Base-by-base conservation (phyloP, 2,113 vertebrate genomes). In the Sander vitreus region DNA sequence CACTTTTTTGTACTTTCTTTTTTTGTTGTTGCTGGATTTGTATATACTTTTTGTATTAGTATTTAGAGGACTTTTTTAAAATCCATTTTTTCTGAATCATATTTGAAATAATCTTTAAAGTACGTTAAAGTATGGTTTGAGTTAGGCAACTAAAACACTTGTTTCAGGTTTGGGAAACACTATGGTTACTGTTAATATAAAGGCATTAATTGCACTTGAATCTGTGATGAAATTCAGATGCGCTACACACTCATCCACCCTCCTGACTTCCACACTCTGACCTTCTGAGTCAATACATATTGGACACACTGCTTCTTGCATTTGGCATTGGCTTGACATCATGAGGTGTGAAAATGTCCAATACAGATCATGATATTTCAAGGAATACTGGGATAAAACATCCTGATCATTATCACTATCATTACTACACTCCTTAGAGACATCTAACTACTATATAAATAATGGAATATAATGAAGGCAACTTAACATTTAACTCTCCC, bases 1-100 rank as follows among this genome's bases (percentile, higher is more conserved):
- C 1, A 8, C 3, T 23, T 4, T 16, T 23, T 60, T 21, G 1
- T 33, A 12, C 25, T 27, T 14, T 58, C 4, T 54, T 57, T 8
- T 18, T 23, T 12, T 33, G 6, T 33, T 33, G 33, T 33, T 58
- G 12, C 5, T 65, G 13, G 53, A 15, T 18, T 66, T 71, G 7
- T 55, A 43, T 36, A 33, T 48, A n/a, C n/a, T 68, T 82, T 76
- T 39, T 30, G 4, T 65, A 23, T 16, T 27, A 50, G 27, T 59
- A 66, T 53, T 53, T 53, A 33, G 27, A 48, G 21, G 0, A 39
- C 30, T 39, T 73, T 62, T 30, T 43, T 23, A 6, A 51, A 51
- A 36, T 74, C 21, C 57, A 47, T 3, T 12, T 47, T 48, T 58
- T 21, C 5, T 55, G 3, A 76, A 60, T 62, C 5, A 33, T 6